Conservation (phyloP, 1,140 invertebrate genomes). For the Adoxophyes honmai region DNA sequence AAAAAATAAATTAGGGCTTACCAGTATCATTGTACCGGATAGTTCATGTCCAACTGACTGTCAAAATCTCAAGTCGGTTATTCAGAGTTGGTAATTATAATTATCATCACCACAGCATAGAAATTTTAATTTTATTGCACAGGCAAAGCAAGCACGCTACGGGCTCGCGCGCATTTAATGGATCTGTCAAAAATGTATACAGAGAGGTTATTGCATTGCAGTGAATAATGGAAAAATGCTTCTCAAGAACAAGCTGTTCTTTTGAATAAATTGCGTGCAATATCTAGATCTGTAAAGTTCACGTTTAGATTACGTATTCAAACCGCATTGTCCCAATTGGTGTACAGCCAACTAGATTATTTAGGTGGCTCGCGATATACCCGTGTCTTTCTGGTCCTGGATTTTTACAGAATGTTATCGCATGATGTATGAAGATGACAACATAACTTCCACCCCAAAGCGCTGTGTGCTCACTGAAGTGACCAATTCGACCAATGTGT, state of each 20-base stretch:
- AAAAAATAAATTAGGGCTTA: too few relatives aligned
- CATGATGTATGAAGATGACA: slow-evolving; percentile 73
- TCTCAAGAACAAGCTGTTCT: too few relatives aligned
- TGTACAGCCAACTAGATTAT: slow-evolving; percentile 51
- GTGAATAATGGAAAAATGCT: slow-evolving; percentile 7
- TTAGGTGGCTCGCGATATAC: slow-evolving; percentile 56
- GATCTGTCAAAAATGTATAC: slow-evolving; percentile 13
- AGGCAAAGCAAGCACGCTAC: slow-evolving; percentile 1
- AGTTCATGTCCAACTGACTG: too few relatives aligned
- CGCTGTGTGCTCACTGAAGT: slow-evolving; percentile 76
- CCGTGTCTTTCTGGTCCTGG: slow-evolving; percentile 55
- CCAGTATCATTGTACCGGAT: too few relatives aligned
- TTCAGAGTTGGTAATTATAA: too few relatives aligned
- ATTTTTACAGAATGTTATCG: slow-evolving; percentile 70
- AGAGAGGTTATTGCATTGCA: slow-evolving; percentile 12
- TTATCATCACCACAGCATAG: too few relatives aligned
- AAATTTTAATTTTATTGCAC: too few relatives aligned
- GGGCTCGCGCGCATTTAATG: slow-evolving; percentile 7
- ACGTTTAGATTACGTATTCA: neutral
- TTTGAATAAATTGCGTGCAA: neutral
- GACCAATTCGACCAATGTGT: slow-evolving; percentile 75
- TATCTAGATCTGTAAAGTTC: neutral
- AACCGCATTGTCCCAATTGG: neutral
- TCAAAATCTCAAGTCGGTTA: too few relatives aligned
- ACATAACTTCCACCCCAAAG: slow-evolving; percentile 75